Base-by-base conservation (phyloP, 2,888 invertebrate genomes). In the Drosophila prostipennis region DNA sequence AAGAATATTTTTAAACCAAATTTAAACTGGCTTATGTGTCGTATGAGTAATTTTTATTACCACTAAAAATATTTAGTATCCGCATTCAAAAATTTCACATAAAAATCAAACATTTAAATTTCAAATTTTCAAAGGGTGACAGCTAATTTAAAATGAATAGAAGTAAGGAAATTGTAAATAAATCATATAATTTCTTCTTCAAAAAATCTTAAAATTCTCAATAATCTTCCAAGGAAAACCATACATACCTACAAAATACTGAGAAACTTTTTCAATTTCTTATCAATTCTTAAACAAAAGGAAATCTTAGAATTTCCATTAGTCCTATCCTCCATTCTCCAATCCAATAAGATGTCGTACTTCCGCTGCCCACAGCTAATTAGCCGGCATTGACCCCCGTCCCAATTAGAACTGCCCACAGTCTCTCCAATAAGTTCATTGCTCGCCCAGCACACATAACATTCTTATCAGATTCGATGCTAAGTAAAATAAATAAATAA, bases 401-500 rank as follows among this genome's bases (percentile, higher is more conserved):
- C 36, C 37, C 43, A 32, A 67, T 40, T 68, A 40, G 45, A 40
- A 39, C 37, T 19, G 29, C 26, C 10, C 10, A 13, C 16, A 8
- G 14, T 3, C 1, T 0, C 16, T 46, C 13, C 36, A 36, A 42
- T 40, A 43, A 37, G 29, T 43, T 52, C 40, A 40, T 29, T 74
- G 71, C 73, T 68, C 26, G 16, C 10, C n/a, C 8, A 54, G 4
- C 16, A 13, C 14, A 29, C 16, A 10, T 7, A 11, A 14, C 29
- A 10, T 65, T 73, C 70, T 76, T 76, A 80, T 80, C 73, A 69
- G 65, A 58, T 39, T 26, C 67, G 55, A 46, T n/a, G 51, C 64
- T 75, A 61, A 39, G 56, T 43, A 36, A 59, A 71, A 53, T 40
- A 60, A 70, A 59, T 19, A 60, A 52, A 71, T 53, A 37, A 48